A percentile compares a stretch with the other conserved stretches of the same genome.
These are phyloP conservation scores for Fregetta grallaria DNA, from an alignment of 2,113 vertebrate species.

Conservation along the genomic window DNA sequence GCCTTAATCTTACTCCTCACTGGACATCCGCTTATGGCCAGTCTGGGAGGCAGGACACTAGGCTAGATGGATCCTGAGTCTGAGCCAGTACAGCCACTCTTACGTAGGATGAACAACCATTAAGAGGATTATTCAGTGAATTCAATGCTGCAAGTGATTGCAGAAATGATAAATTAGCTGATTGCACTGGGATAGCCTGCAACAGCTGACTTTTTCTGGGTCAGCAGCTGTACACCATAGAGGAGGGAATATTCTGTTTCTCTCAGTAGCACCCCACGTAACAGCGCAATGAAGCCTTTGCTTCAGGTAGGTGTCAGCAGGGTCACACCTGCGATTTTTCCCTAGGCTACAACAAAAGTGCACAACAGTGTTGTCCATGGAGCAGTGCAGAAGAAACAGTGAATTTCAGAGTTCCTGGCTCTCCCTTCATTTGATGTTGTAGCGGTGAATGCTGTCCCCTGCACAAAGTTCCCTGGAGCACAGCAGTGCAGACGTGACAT, in stretches of 20 bases:
- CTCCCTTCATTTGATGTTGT: neutral
- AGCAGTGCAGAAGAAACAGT: neutral
- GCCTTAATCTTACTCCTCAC: neutral
- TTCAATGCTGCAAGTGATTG: neutral
- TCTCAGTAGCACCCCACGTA: neutral
- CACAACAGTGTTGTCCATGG: neutral
- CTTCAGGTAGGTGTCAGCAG: neutral
- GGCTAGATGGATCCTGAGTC: neutral
- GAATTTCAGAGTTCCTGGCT: neutral
- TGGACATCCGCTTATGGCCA: neutral
- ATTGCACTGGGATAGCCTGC: neutral
- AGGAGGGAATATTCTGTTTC: neutral
- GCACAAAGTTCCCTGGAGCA: neutral
- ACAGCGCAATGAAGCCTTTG: neutral
- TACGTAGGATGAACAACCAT: neutral
- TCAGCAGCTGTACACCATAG: neutral
- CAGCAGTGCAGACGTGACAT: neutral
- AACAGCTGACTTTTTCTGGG: neutral
- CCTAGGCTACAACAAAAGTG: neutral
- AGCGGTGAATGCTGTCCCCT: rapidly evolving
- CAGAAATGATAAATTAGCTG: conserved; percentile 17
- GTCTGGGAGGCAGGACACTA: neutral
- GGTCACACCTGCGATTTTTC: neutral
- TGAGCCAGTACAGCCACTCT: neutral
- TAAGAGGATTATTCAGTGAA: conserved; percentile 38